These are phyloP conservation scores for Balaeniceps rex DNA, from an alignment of 2,113 vertebrate species.

Conservation along the genomic window DNA sequence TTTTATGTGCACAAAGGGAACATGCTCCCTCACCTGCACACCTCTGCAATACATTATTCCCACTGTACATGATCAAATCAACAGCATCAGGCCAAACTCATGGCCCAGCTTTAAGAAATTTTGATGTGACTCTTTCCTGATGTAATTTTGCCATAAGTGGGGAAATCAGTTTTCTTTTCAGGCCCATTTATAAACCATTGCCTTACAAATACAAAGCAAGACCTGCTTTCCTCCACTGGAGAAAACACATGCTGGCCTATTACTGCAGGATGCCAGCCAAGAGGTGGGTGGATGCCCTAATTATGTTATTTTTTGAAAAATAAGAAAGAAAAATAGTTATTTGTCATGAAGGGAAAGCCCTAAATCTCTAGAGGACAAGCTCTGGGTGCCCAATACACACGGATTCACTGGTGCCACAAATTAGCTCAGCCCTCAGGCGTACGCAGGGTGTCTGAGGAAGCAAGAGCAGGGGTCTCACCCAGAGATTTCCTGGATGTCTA, in stretches of 20 bases:
- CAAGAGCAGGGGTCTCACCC: background rate
- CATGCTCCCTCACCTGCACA: background rate
- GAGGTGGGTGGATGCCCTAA: background rate
- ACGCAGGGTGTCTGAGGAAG: rapidly evolving
- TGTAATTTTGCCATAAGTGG: background rate
- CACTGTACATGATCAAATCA: background rate
- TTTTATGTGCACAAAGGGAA: background rate
- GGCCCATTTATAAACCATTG: background rate
- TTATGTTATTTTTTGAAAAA: background rate
- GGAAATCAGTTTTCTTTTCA: background rate
- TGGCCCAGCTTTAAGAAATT: background rate
- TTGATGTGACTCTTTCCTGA: background rate
- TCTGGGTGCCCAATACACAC: background rate
- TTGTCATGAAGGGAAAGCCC: background rate
- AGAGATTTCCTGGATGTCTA: background rate
- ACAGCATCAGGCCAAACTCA: background rate
- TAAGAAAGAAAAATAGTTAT: background rate
- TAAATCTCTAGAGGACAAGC: background rate
- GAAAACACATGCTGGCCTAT: background rate
- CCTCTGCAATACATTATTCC: background rate
- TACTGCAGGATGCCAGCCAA: background rate
- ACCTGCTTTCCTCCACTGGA: background rate
- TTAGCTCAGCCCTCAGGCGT: background rate
- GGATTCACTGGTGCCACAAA: background rate
- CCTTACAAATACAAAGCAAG: background rate